phyloP scores from a whole-genome alignment of 2,113 vertebrate species.

The Rhea pennata region DNA sequence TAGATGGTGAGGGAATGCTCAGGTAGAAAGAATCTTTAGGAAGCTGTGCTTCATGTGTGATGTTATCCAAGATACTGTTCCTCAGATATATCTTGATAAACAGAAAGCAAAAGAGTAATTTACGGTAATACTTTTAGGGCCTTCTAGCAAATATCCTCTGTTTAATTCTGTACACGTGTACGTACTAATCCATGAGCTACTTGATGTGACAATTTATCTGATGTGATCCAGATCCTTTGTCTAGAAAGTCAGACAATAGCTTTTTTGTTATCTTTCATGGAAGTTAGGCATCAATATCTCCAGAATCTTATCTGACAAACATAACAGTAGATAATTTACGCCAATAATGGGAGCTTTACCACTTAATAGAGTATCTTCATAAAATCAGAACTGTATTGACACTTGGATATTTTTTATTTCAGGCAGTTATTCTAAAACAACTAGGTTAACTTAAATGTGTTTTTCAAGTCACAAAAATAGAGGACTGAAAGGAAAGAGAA shows the following conservation, averaged over 20 bases:
- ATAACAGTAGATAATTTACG: background rate
- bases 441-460: background rate
- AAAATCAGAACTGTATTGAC: accelerated
- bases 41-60: background rate
- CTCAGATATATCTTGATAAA: background rate
- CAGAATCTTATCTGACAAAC: background rate
- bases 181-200: background rate
- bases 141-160: background rate
- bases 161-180: background rate
- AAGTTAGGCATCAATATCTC: background rate
- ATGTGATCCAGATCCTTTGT: background rate
- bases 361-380: background rate
- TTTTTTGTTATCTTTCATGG: background rate
- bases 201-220: background rate
- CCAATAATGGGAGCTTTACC: background rate
- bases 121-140: accelerated
- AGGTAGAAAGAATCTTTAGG: background rate
- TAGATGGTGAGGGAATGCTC: background rate
- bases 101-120: background rate
- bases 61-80: background rate
- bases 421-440: background rate
- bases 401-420: background rate
- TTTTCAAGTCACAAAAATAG: background rate
- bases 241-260: background rate
- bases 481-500: background rate